These are phyloP conservation scores for Emys orbicularis DNA, from an alignment of 2,797 vertebrate genomes.

Conservation along the genomic window DNA sequence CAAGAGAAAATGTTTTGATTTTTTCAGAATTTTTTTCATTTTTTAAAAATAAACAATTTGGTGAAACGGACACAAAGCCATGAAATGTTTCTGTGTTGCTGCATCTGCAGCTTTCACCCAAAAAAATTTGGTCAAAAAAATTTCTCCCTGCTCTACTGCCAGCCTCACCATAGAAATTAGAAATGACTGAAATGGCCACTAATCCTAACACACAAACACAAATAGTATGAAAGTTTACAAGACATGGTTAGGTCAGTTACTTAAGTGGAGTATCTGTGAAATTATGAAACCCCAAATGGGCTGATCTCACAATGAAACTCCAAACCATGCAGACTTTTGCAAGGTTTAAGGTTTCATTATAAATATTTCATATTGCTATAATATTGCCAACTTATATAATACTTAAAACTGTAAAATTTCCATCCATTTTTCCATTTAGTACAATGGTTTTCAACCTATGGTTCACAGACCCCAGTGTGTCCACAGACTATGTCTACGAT, in stretches of 20 bases:
- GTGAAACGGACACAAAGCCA: neutral
- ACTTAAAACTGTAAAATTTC: neutral
- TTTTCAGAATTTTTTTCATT: neutral
- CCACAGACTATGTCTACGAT: neutral
- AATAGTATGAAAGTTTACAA: neutral
- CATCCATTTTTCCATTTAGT: neutral
- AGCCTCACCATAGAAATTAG: neutral
- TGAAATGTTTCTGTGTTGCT: neutral
- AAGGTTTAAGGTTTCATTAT: conserved; percentile 19
- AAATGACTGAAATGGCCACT: neutral
- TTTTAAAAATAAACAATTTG: neutral
- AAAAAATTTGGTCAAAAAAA: neutral
- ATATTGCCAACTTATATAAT: conserved; percentile 29
- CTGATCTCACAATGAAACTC: conserved; percentile 10
- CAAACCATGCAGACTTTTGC: neutral
- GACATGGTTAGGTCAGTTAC: neutral
- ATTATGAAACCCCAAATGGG: conserved; percentile 40
- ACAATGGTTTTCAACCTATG: neutral
- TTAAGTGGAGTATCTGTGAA: neutral
- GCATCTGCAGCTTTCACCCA: neutral
- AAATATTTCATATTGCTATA: neutral
- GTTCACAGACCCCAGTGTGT: neutral
- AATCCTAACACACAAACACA: neutral
- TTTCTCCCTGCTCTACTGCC: neutral
- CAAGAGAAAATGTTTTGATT: neutral